Evolutionary conservation across 2,113 vertebrate species (phyloP).

Genomic region (Aphyosemion australe): DNA sequence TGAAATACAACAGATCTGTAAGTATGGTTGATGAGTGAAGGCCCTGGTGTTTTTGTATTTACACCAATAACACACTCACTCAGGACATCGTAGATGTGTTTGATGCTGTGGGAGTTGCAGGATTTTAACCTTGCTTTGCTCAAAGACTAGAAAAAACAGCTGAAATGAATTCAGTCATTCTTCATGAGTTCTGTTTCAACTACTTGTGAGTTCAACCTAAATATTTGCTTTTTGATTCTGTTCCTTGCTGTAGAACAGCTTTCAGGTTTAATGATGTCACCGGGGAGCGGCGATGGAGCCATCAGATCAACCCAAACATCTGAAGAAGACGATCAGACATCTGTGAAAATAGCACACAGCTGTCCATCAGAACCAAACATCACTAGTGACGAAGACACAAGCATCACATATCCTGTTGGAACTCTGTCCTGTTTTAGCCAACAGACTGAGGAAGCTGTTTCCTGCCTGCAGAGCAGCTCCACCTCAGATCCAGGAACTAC

Average conservation of each 20-base stretch:
- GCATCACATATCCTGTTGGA: not conserved
- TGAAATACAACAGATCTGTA: no score
- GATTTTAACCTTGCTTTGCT: no score
- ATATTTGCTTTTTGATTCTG: slow-evolving; percentile 19
- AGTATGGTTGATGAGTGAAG: no score
- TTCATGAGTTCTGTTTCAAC: no score
- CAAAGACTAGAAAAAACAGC: no score
- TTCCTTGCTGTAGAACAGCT: slow-evolving; percentile 81
- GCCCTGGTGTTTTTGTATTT: no score
- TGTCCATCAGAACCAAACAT: slow-evolving; percentile 69
- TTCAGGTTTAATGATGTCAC: slow-evolving; percentile 74
- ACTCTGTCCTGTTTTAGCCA: not conserved
- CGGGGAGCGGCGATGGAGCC: slow-evolving; percentile 63
- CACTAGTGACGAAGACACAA: slow-evolving; percentile 16
- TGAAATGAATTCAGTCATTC: no score
- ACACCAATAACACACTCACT: no score
- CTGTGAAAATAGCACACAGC: slow-evolving; percentile 74
- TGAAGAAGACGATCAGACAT: slow-evolving; percentile 40
- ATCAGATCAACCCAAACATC: slow-evolving; percentile 32
- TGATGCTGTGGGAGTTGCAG: no score
- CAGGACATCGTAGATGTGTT: no score
- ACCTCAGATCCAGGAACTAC: slow-evolving; percentile 76
- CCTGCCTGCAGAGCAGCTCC: slow-evolving; percentile 58
- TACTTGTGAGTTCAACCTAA: not conserved
- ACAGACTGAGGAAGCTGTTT: not conserved